Base-by-base conservation (phyloP, 2,797 vertebrate species). In the Iguana delicatissima region DNA sequence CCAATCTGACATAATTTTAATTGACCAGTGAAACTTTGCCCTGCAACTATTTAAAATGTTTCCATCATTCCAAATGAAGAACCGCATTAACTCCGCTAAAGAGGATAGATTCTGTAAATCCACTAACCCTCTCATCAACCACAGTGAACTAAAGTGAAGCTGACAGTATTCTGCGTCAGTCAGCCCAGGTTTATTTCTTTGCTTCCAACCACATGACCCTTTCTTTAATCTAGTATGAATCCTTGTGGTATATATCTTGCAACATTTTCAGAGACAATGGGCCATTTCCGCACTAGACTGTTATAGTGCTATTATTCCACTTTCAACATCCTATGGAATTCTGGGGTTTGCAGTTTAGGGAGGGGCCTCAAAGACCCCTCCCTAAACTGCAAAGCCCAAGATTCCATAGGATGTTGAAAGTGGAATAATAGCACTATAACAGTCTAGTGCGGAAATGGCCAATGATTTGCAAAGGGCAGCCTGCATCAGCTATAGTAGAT, bases 81-180 rank as follows among this genome's bases (percentile, higher is more conserved):
- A 50, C 83, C 87, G 86, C 84, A 7, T 90, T 89, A 96, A 91
- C 88, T 80, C 94, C 90, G 69, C 89, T 92, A 96, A 97, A 97
- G 97, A 96, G 93, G 96, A 95, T 97, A 93, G 95, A 94, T 91
- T 7, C 38, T 82, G 90, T 98, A 98, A 91, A 98, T 98, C 98
- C 95, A 96, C 92, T 98, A 97, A 98, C 86, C 94, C 94, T 94
- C 94, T 94, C 96, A 96, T 96, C 97, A 95, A 95, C 93, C 95
- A 95, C 26, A 77, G 88, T 91, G 93, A 95, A 94, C 93, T 85
- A 93, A 89, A 93, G 81, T 22, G 1, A 95, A 95, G 84, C 89
- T 81, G 93, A 89, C 93, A 96, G 90, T 90, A 92, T 88, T 87
- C 90, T 93, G 86, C 85, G 74, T 96, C 95, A 97, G 57, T 74